Base-by-base conservation (phyloP, 2,888 invertebrate genomes). In the Drosophila paramelanica region DNA sequence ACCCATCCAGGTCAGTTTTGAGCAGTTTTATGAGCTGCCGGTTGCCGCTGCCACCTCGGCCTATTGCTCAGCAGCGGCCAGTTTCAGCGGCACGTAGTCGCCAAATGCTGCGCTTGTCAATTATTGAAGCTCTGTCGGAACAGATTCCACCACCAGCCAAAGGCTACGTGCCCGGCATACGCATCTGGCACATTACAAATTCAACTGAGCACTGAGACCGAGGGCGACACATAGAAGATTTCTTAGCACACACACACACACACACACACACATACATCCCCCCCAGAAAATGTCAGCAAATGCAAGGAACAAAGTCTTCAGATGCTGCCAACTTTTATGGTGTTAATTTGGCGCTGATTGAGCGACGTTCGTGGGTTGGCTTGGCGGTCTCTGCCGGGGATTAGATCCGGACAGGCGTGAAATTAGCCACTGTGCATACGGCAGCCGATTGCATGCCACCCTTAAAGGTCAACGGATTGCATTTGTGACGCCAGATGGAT, bases 291-390 rank as follows among this genome's bases (percentile, higher is more conserved):
- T 31, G 59, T 25, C 51, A 50, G 55, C 51, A 57, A 67, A 72
- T 61, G 45, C 46, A 60, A 58, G 47, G 73, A 62, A 68, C 61
- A 62, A 73, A 70, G 59, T 73, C 77, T 77, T 74, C 33, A 57
- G 58, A 50, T 56, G 71, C 80, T 77, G 77, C 77, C 71, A 77
- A 79, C 58, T 85, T 85, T 82, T 72, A 86, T 83, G 86, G 82
- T 86, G 86, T 83, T 83, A 83, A 86, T 83, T 86, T 83, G 81
- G 82, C 86, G 83, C 86, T 82, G 82, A 82, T 82, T 86, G 86
- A 80, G 77, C 81, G 74, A 72, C 82, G 79, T 33, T 67, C 64
- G 64, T 69, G 59, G 59, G 31, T 58, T 50, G 36, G 46, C 50
- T 58, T 50, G 36, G 46, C 50, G 58, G 42, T 41, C 64, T 64